Percentiles rank a stretch among this genome's conserved stretches.
phyloP scores from a whole-genome alignment of 2,888 invertebrate species.

The Limnephilus auricula region DNA sequence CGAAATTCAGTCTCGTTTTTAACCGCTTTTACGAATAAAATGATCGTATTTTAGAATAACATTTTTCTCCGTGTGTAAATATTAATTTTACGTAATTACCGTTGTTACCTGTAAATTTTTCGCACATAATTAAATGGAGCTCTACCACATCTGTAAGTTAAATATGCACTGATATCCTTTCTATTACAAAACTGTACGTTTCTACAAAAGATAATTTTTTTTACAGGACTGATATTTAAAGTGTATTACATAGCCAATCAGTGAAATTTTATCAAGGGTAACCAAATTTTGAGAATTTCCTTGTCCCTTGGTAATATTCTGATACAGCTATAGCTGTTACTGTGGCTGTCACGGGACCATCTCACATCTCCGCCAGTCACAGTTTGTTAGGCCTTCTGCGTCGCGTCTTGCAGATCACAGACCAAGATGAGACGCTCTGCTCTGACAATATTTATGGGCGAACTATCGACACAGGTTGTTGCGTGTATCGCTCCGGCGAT shows the following conservation, averaged over 20 bases:
- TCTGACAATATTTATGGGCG: constrained; percentile 61
- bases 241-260: neutral
- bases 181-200: too few species aligned
- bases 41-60: too few species aligned
- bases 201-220: neutral
- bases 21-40: too few species aligned
- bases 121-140: too few species aligned
- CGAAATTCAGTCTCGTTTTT: too few species aligned
- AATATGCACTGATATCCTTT: too few species aligned
- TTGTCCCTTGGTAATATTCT: neutral
- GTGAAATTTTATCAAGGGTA: neutral
- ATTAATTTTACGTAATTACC: too few species aligned
- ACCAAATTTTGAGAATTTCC: neutral
- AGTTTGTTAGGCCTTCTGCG: constrained; percentile 18
- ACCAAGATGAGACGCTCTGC: constrained; percentile 61
- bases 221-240: neutral
- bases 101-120: too few species aligned
- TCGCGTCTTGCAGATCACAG: constrained; percentile 62
- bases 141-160: too few species aligned
- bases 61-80: too few species aligned
- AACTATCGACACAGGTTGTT: constrained; percentile 56
- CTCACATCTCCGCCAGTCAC: neutral
- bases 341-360: neutral
- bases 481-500: constrained; percentile 48
- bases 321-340: neutral